These are phyloP conservation scores for Arvicanthis niloticus DNA, from an alignment of 2,113 vertebrate genomes.

Conservation along the genomic window DNA sequence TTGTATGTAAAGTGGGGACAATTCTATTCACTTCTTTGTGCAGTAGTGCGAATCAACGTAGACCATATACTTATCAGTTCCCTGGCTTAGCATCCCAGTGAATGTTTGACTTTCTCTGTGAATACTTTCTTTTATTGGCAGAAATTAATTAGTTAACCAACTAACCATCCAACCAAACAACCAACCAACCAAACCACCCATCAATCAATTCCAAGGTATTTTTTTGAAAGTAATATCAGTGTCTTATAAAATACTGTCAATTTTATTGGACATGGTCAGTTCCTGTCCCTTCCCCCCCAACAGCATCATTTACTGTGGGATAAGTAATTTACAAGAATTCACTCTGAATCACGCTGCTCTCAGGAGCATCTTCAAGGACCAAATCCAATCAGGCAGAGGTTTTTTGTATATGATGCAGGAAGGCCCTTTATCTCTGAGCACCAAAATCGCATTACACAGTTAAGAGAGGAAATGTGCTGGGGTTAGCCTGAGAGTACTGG, in stretches of 20 bases:
- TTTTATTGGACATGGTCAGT: background rate
- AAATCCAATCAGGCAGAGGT: conserved; percentile 54
- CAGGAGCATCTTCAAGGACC: conserved; percentile 15
- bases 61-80: background rate
- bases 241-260: background rate
- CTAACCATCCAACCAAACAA: background rate
- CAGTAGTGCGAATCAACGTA: conserved; percentile 11
- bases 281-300: background rate
- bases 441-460: conserved; percentile 47
- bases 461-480: conserved; percentile 43
- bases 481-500: conserved; percentile 28
- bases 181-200: background rate
- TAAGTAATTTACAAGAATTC: conserved; percentile 33
- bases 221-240: background rate
- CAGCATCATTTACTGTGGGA: background rate
- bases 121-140: conserved; percentile 44
- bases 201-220: background rate
- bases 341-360: conserved; percentile 42
- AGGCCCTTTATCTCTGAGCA: conserved; percentile 36
- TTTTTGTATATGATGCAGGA: conserved; percentile 56
- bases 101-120: background rate
- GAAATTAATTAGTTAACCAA: background rate
- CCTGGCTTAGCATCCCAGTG: background rate
- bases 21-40: background rate
- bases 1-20: conserved; percentile 45